Base-by-base conservation (phyloP, 2,888 invertebrate species). In the Gymnosoma rotundatum region DNA sequence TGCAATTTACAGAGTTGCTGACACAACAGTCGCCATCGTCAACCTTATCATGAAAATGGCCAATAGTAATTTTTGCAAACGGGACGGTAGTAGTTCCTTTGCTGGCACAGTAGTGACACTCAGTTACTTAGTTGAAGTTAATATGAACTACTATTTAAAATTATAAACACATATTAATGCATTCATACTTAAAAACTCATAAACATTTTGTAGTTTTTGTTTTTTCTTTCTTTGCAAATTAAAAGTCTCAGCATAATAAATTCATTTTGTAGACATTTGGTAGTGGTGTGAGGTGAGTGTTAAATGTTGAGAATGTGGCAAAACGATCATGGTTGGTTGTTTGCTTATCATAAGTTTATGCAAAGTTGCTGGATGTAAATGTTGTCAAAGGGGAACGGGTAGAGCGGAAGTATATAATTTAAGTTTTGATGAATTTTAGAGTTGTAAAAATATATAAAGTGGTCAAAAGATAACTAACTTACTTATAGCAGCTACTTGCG, bases 101-200 rank as follows among this genome's bases (percentile, higher is more conserved):
- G 38, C 54, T 32, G 64, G 6, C 36, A 21, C 50, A 32, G 73
- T 61, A 63, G 48, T 36, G 21, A 20, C 20, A 42, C 9, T 21
- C 63, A 58, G 45, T 66, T 74, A 67, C 58, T 72, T 42, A 10
- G 38, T 32, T 54, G 16, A 18, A 60, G 48, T 50, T 69, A 32
- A 50, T 18, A 36, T 25, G 42, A 42, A n/a, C 56, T 25, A 16
- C 45, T 36, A 38, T 72, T 72, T 79, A 58, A 78, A 79, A 79
- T 72, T 79, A 54, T 73, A 64, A 79, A n/a, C 72, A 63, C n/a
- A 38, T 42, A 52, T 69, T 67, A 61, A 52, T 38, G 60, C 36
- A 69, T 90, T 73, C 88, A 88, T 70, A 70, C 54, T 45, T 42
- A 90, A 89, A 89, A 87, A 89, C 89, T 90, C 90, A 90, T 91